These are phyloP conservation scores for Conus ventricosus DNA, from an alignment of 1,140 invertebrate species.

Conservation along the genomic window DNA sequence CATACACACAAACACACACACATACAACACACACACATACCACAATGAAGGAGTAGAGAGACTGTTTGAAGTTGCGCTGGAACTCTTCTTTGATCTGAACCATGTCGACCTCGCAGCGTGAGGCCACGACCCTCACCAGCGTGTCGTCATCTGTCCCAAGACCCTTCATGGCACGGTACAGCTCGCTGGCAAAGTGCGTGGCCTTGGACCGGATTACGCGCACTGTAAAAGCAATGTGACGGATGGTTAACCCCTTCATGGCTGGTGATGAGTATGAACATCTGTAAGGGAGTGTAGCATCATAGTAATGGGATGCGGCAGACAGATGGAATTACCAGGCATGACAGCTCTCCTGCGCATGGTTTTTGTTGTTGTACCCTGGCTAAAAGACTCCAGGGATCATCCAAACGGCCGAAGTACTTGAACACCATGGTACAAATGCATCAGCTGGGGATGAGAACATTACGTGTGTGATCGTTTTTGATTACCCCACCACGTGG, in stretches of 20 bases:
- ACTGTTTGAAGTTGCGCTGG: slow-evolving; percentile 71
- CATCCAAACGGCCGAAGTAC: too few relatives aligned
- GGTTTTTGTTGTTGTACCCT: too few relatives aligned
- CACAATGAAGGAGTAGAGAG: slow-evolving; percentile 72
- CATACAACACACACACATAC: slow-evolving; percentile 52
- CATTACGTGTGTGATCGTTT: too few relatives aligned
- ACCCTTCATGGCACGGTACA: slow-evolving; percentile 72
- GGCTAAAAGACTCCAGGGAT: too few relatives aligned
- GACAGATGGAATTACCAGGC: not conserved
- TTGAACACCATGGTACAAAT: too few relatives aligned
- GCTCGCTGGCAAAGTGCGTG: slow-evolving; percentile 65
- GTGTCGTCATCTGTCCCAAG: slow-evolving; percentile 75
- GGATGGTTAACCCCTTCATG: not conserved
- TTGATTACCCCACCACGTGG: too few relatives aligned
- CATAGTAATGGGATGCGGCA: too few relatives aligned
- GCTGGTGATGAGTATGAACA: too few relatives aligned
- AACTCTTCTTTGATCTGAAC: slow-evolving; percentile 76
- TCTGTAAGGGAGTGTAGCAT: too few relatives aligned
- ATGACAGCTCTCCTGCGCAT: too few relatives aligned
- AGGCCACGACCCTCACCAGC: slow-evolving; percentile 71
- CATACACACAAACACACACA: not conserved
- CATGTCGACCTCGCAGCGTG: slow-evolving; percentile 76
- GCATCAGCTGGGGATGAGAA: too few relatives aligned
- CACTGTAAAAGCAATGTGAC: slow-evolving; percentile 56
- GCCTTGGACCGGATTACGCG: slow-evolving; percentile 67